These are phyloP conservation scores for Synergus gifuensis DNA, from an alignment of 2,888 invertebrate species.

Conservation along the genomic window DNA sequence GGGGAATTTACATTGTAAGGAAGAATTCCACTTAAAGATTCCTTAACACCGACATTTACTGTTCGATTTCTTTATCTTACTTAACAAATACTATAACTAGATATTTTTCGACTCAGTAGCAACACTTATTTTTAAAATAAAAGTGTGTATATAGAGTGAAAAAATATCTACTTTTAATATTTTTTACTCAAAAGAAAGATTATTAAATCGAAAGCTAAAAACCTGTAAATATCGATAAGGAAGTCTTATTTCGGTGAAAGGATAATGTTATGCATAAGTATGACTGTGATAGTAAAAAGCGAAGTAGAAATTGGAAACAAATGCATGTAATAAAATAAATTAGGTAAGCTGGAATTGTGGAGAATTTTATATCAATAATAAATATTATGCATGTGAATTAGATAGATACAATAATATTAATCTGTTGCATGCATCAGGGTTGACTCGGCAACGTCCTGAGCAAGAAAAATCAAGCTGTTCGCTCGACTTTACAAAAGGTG, in stretches of 20 bases:
- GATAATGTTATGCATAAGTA: not conserved
- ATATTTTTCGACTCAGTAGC: too few relatives aligned
- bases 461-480: slow-evolving; percentile 44
- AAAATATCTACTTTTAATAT: too few relatives aligned
- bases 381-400: not conserved
- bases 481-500: slow-evolving; percentile 40
- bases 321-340: slow-evolving; percentile 25
- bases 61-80: too few relatives aligned
- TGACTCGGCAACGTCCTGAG: slow-evolving; percentile 67
- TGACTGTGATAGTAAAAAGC: slow-evolving; percentile 1
- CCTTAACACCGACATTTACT: too few relatives aligned
- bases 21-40: too few relatives aligned
- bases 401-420: slow-evolving; percentile 56
- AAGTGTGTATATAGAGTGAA: too few relatives aligned
- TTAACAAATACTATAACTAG: too few relatives aligned
- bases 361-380: not conserved
- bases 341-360: not conserved
- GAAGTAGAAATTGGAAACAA: not conserved
- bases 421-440: slow-evolving; percentile 76
- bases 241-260: too few relatives aligned
- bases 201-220: too few relatives aligned
- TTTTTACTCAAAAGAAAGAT: too few relatives aligned
- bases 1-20: not conserved
- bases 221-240: too few relatives aligned
- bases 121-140: too few relatives aligned